These are phyloP conservation scores for Glaucidium brasilianum DNA, from an alignment of 2,113 vertebrate genomes.

Conservation along the genomic window DNA sequence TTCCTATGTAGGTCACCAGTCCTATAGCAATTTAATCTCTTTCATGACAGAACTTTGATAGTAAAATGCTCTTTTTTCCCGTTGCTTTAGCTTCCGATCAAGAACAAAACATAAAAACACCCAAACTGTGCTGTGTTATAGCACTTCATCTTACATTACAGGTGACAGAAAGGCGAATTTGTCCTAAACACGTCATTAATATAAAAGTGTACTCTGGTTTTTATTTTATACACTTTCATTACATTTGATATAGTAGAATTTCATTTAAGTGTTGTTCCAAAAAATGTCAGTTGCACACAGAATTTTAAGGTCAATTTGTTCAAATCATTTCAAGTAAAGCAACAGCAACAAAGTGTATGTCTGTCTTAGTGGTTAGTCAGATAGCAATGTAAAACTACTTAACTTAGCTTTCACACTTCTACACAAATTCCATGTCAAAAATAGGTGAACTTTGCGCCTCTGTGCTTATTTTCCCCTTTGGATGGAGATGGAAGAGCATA, in stretches of 20 bases:
- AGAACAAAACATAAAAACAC: neutral
- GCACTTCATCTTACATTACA: neutral
- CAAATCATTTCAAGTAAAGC: neutral
- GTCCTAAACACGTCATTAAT: neutral
- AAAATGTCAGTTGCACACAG: neutral
- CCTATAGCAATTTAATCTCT: neutral
- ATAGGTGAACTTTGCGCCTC: neutral
- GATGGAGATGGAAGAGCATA: neutral
- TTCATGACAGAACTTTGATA: neutral
- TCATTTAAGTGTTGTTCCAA: neutral
- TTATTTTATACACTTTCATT: neutral
- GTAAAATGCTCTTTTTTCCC: neutral
- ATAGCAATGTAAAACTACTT: neutral
- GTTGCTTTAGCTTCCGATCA: neutral
- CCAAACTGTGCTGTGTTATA: neutral
- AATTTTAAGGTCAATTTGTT: neutral
- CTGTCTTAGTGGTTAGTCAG: neutral
- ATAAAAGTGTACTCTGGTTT: neutral
- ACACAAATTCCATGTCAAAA: neutral
- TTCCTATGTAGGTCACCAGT: neutral
- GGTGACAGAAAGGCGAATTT: neutral
- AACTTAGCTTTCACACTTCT: neutral
- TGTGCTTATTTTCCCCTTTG: neutral
- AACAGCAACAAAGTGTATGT: neutral
- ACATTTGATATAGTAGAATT: neutral